Conservation (phyloP, 2,888 invertebrate species). For the Drosophila formosana region DNA sequence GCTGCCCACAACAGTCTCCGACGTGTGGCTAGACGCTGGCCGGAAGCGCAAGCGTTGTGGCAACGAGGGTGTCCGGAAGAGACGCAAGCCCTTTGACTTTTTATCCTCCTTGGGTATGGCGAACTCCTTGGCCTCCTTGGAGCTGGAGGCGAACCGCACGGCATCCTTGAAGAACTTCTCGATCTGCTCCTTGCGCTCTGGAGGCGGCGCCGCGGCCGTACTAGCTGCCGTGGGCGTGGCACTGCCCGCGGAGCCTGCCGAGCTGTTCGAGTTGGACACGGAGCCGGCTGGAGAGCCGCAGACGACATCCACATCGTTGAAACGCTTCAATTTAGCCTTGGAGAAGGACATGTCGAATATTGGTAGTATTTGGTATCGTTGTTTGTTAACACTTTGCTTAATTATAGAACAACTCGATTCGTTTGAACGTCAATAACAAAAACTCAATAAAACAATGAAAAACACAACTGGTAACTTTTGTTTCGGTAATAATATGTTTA, state of each 20-base stretch:
- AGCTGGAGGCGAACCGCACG: conserved; percentile 82
- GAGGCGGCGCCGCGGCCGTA: conserved; percentile 30
- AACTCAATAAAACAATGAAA: conserved; percentile 68
- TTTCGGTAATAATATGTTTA: conserved; percentile 38
- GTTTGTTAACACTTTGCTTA: conserved; percentile 16
- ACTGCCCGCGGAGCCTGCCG: conserved; percentile 64
- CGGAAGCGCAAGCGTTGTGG: conserved; percentile 84
- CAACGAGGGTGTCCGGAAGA: conserved; percentile 84
- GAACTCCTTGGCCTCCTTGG: conserved; percentile 83
- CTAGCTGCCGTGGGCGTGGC: conserved; percentile 60
- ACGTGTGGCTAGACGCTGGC: conserved; percentile 52
- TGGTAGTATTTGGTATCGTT: conserved; percentile 1
- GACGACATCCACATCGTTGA: conserved; percentile 83
- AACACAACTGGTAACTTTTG: conserved; percentile 63
- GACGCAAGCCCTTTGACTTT: conserved; percentile 82
- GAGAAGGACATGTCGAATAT: conserved; percentile 82
- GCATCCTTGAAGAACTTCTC: conserved; percentile 85
- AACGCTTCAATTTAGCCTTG: conserved; percentile 85
- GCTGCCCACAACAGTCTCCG: conserved; percentile 28
- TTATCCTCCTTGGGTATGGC: conserved; percentile 83
- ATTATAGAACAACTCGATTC: conserved; percentile 34
- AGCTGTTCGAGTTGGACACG: conserved; percentile 54
- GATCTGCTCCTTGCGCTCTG: conserved; percentile 85
- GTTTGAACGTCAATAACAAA: conserved; percentile 55
- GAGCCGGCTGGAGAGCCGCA: conserved; percentile 76